phyloP scores from a whole-genome alignment of 2,113 vertebrate genomes.

The Salvelinus namaycush region DNA sequence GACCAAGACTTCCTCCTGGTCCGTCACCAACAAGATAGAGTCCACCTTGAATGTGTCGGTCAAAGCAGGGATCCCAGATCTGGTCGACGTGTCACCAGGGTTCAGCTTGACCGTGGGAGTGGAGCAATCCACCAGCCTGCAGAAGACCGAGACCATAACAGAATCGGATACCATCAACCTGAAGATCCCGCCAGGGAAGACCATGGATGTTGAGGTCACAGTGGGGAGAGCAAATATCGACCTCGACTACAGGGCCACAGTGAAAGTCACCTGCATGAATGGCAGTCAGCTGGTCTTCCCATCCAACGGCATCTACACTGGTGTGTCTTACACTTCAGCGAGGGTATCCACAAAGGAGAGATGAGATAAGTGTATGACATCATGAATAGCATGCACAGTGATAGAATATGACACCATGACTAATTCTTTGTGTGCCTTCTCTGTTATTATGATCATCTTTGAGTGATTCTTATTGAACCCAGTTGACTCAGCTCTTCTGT shows the following conservation, averaged over 20 bases:
- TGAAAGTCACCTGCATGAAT: constrained; percentile 32
- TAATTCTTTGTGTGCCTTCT: too few relatives aligned
- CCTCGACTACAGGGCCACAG: constrained; percentile 41
- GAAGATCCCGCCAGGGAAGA: constrained; percentile 27
- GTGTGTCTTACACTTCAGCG: too few relatives aligned
- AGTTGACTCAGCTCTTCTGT: too few relatives aligned
- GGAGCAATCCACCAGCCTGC: neutral
- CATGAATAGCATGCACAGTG: too few relatives aligned
- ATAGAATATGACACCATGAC: too few relatives aligned
- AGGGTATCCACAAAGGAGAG: too few relatives aligned
- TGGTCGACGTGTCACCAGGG: neutral
- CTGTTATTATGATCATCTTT: too few relatives aligned
- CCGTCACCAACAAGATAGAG: constrained; percentile 7
- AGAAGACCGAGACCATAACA: constrained; percentile 3
- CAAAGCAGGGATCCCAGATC: constrained; percentile 24
- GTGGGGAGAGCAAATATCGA: constrained; percentile 18
- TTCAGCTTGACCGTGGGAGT: neutral
- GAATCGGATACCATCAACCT: constrained; percentile 11
- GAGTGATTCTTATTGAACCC: too few relatives aligned
- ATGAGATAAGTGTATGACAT: too few relatives aligned
- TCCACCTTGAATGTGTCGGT: constrained; percentile 8
- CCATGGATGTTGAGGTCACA: neutral
- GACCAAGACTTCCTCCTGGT: constrained; percentile 36
- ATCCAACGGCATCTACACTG: constrained; percentile 32
- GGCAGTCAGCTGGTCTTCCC: constrained; percentile 6